These are phyloP conservation scores for Hoplodrina ambigua DNA, from an alignment of 2,888 invertebrate species.

Conservation along the genomic window DNA sequence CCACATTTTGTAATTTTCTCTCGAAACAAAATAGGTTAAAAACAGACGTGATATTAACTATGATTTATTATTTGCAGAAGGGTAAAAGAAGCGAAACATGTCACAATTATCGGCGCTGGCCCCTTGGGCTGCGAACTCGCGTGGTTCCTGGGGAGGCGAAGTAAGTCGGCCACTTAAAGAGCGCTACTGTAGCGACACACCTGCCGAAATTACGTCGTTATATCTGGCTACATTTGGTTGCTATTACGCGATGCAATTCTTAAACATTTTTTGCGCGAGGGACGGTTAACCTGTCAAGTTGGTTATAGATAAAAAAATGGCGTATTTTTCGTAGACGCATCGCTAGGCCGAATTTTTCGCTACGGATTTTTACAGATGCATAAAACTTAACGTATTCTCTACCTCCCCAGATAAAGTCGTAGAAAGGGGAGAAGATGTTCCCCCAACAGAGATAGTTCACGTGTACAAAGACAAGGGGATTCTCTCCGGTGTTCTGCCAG, in stretches of 20 bases:
- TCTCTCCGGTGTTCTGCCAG: conserved; percentile 78
- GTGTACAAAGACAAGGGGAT: conserved; percentile 82
- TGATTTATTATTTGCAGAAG: conserved; percentile 58
- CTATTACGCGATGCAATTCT: neutral
- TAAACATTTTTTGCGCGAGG: neutral
- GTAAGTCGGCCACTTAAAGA: conserved; percentile 67
- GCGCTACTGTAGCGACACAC: neutral
- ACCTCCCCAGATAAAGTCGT: conserved; percentile 17
- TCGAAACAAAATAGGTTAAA: neutral
- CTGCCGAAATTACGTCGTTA: neutral
- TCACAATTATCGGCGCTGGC: conserved; percentile 82
- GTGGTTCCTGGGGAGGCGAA: conserved; percentile 79
- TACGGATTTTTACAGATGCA: neutral
- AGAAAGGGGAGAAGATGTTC: neutral
- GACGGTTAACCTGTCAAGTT: neutral
- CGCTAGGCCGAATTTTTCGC: neutral
- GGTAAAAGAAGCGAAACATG: conserved; percentile 77
- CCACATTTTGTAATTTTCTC: too few species aligned
- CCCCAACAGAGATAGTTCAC: conserved; percentile 72
- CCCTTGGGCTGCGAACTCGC: conserved; percentile 82
- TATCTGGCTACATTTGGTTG: neutral
- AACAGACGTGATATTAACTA: neutral
- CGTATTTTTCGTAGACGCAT: neutral
- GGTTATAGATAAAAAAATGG: neutral
- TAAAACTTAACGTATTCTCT: neutral